phyloP scores from a whole-genome alignment of 2,888 invertebrate genomes.

The Bombyx huttoni region DNA sequence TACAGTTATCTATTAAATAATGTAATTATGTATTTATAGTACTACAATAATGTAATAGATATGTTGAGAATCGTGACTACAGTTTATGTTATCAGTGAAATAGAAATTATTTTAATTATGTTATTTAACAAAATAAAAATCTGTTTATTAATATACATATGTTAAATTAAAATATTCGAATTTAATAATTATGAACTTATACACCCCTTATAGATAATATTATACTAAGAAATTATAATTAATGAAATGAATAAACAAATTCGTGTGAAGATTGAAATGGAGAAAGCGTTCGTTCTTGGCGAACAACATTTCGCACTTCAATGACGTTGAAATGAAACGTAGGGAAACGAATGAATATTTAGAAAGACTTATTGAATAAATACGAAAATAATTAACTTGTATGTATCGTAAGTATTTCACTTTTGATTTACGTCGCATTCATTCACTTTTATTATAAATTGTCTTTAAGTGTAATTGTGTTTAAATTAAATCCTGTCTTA shows the following conservation, averaged over 20 bases:
- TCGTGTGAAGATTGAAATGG: conserved; percentile 63
- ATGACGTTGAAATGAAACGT: conserved; percentile 66
- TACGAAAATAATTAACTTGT: conserved; percentile 61
- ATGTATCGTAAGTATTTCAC: conserved; percentile 27
- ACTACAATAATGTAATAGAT: conserved; percentile 34
- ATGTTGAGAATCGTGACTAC: conserved; percentile 45
- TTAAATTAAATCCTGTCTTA: not conserved
- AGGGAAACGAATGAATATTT: conserved; percentile 70
- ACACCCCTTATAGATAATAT: conserved; percentile 74
- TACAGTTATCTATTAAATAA: conserved; percentile 2
- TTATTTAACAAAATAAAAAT: conserved; percentile 66
- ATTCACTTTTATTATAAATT: too few species aligned
- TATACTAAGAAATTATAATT: conserved; percentile 73
- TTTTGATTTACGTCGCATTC: too few species aligned
- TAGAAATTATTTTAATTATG: conserved; percentile 47
- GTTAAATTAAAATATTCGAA: conserved; percentile 74
- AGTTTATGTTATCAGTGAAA: conserved; percentile 39
- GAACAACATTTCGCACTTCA: conserved; percentile 69
- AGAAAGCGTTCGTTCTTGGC: conserved; percentile 64
- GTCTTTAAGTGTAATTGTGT: not conserved
- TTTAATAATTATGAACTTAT: conserved; percentile 74
- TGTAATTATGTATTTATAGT: conserved; percentile 32
- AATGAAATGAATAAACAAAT: conserved; percentile 71
- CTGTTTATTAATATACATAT: conserved; percentile 73
- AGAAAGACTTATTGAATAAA: conserved; percentile 72